Conservation (phyloP, 2,113 vertebrate genomes). For the rat (Rattus norvegicus) region GRCr8 NC_086027.1:45581001-45581500, state of each 20-base stretch:
- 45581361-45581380: background rate
- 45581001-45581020: background rate
- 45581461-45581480: background rate
- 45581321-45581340: background rate
- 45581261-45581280: background rate
- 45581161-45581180: background rate
- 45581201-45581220: background rate
- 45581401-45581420: background rate
- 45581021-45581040: background rate
- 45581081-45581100: background rate
- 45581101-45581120: background rate
- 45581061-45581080: background rate
- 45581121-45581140: background rate
- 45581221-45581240: background rate
- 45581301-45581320: background rate
- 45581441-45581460: too few relatives aligned
- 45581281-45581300: background rate
- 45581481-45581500: too few relatives aligned
- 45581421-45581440: background rate
- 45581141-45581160: background rate
- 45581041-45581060: background rate
- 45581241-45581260: background rate
- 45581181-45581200: background rate
- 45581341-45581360: background rate
- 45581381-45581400: background rate